Evolutionary conservation across 2,888 invertebrate genomes (phyloP), one percentile per base, ranked within the genome.

Genomic region (Diabrotica balteata): DNA sequence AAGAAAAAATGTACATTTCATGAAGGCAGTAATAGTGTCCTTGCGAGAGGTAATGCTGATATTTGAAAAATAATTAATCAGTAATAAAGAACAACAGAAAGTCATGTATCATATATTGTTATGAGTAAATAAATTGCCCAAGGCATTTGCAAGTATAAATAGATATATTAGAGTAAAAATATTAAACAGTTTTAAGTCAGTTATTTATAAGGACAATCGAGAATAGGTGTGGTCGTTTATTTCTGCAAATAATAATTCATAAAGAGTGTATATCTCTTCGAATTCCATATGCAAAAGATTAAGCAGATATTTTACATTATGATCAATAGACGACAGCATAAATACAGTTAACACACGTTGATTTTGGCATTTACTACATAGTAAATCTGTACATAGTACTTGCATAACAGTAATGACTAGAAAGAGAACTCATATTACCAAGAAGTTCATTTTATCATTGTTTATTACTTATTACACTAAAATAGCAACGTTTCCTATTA

Each of bases 201-300:
- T 50, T 51, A 59, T 59, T 59, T 44, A 11, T 50, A 59, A 51
- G 59, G 43, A 51, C 59, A 59, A 59, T 50, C 11, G 44, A 50
- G n/a, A 50, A 46, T 61, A 61, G 53, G 49, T 62, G 49, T 62
- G 55, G 62, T 47, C 62, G 54, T 62, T 45, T 49, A 62, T 54
- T 11, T 54, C 55, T 62, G 51, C 62, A 32, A 49, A 62, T 55
- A 54, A 49, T 62, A 54, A 54, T 55, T 62, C 43, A 17, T 62
- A 62, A 62, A 54, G 44, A 22, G 47, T 62, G 55, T 47, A 62
- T 54, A 62, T 62, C 46, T 62, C 22, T 55, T 43, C 47, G 55
- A 62, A 62, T 62, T 62, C 53, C 62, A 9, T 49, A 49, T 55
- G 62, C 42, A 43, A 32, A 61, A 54, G 62, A 62, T 62, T 62